Conservation (phyloP, 2,113 vertebrate genomes). For the Datnioides undecimradiatus region DNA sequence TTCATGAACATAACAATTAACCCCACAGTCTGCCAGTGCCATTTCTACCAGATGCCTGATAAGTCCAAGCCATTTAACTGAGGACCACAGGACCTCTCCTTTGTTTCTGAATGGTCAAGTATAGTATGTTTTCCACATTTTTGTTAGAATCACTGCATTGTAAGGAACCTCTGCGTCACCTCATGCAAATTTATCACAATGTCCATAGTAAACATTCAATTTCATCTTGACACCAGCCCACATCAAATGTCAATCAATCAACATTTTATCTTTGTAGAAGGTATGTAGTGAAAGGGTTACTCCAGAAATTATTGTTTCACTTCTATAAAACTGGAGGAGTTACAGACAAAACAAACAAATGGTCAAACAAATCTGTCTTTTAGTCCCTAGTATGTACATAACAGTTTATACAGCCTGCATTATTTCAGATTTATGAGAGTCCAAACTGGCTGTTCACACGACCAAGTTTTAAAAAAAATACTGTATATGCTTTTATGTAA, state of each 20-base stretch:
- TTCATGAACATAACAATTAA: slow-evolving; percentile 55
- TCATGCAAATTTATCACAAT: neutral
- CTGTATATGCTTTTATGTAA: neutral
- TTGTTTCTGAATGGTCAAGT: slow-evolving; percentile 24
- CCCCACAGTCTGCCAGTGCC: slow-evolving; percentile 24
- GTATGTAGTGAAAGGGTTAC: neutral
- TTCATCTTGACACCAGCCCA: slow-evolving; percentile 1
- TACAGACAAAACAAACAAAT: neutral
- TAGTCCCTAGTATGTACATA: neutral
- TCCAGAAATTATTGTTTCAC: slow-evolving; percentile 14
- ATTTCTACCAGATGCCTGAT: slow-evolving; percentile 34
- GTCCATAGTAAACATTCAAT: neutral
- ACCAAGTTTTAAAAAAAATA: neutral
- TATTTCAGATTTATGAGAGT: too few relatives aligned
- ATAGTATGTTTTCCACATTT: slow-evolving; percentile 34
- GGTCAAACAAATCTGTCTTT: slow-evolving; percentile 17
- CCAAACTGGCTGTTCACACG: neutral
- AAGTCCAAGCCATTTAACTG: slow-evolving; percentile 5
- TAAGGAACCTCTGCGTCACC: neutral
- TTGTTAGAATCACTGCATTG: neutral
- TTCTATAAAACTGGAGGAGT: neutral
- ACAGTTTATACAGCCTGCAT: neutral
- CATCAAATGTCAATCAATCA: neutral
- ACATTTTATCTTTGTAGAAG: slow-evolving; percentile 15
- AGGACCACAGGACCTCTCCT: slow-evolving; percentile 35